These are phyloP conservation scores for Channa argus DNA, from an alignment of 2,113 vertebrate species.

Conservation along the genomic window DNA sequence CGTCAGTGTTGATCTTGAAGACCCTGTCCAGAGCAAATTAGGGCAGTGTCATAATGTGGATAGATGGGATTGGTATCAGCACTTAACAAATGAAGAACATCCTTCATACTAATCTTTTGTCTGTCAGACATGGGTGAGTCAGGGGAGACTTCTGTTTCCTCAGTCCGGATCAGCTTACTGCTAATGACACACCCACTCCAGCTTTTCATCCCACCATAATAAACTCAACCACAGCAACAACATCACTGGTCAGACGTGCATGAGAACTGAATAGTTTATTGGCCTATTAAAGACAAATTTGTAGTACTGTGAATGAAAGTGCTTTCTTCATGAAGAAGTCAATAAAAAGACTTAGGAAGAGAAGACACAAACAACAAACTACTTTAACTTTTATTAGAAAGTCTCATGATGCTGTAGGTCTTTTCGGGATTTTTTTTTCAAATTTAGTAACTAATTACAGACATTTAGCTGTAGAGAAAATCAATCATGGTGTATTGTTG, in stretches of 20 bases:
- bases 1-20: conserved; percentile 57
- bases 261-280: not conserved
- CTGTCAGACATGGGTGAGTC: conserved; percentile 62
- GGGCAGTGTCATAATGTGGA: conserved; percentile 69
- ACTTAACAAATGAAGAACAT: conserved; percentile 79
- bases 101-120: conserved; percentile 75
- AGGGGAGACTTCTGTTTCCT: conserved; percentile 45
- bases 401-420: conserved; percentile 45
- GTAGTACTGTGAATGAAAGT: not conserved
- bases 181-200: conserved; percentile 66
- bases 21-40: conserved; percentile 44
- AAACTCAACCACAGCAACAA: conserved; percentile 27
- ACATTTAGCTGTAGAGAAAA: conserved; percentile 75
- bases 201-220: conserved; percentile 34
- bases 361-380: conserved; percentile 7
- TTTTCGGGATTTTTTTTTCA: conserved; percentile 13
- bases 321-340: not conserved
- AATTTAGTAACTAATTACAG: conserved; percentile 63
- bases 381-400: conserved; percentile 38
- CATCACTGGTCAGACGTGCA: conserved; percentile 10
- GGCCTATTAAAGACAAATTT: not conserved
- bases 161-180: conserved; percentile 60
- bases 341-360: not conserved
- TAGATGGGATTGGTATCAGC: conserved; percentile 72
- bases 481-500: conserved; percentile 57